A percentile compares a stretch with the other conserved stretches of the same genome.
Evolutionary conservation across 2,888 invertebrate species (phyloP).

Genomic region (Coenonympha arcania): DNA sequence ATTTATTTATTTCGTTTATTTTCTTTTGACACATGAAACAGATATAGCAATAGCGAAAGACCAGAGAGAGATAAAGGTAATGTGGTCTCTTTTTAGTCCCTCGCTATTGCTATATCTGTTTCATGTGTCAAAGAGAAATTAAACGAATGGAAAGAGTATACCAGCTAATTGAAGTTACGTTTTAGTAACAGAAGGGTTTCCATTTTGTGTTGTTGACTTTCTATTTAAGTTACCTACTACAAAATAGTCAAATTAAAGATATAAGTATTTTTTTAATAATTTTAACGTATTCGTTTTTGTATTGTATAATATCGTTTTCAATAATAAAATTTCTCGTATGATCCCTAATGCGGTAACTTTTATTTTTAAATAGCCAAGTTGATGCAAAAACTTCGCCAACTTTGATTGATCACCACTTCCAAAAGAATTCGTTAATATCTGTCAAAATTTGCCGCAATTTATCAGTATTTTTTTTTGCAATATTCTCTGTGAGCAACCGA

Average conservation of each 20-base stretch:
- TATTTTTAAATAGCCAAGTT: conserved; percentile 25
- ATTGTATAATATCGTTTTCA: too few relatives aligned
- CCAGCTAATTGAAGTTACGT: conserved; percentile 16
- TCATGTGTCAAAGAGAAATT: too few relatives aligned
- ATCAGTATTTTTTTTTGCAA: conserved; percentile 42
- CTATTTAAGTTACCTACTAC: not conserved
- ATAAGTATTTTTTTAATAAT: too few relatives aligned
- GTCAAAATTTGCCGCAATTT: conserved; percentile 61
- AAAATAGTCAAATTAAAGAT: too few relatives aligned
- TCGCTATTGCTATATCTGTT: too few relatives aligned
- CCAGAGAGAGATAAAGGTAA: too few relatives aligned
- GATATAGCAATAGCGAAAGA: too few relatives aligned
- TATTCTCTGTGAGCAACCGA: conserved; percentile 20
- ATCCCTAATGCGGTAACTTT: conserved; percentile 9
- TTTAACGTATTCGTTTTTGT: too few relatives aligned
- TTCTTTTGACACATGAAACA: too few relatives aligned
- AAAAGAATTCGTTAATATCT: conserved; percentile 67
- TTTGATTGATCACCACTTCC: conserved; percentile 62
- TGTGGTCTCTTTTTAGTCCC: too few relatives aligned
- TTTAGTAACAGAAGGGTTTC: not conserved
- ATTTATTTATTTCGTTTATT: too few relatives aligned
- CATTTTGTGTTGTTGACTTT: not conserved
- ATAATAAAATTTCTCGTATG: not conserved
- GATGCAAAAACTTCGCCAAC: conserved; percentile 30
- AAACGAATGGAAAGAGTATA: too few relatives aligned